Conservation (phyloP, 2,797 vertebrate species). For the Sebastes baramenuke region DNA sequence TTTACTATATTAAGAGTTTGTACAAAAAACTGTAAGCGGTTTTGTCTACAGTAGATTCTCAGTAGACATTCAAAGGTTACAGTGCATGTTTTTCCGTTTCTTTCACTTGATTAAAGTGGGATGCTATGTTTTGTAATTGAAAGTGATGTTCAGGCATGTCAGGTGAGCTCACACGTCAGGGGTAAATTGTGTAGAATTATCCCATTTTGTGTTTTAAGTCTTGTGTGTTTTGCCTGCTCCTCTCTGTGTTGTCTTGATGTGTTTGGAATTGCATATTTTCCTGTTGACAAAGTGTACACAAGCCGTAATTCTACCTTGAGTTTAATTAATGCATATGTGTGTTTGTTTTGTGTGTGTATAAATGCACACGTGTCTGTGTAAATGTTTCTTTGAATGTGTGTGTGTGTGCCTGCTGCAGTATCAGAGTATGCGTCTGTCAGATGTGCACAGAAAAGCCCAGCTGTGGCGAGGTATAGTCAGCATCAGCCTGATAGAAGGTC, state of each 20-base stretch:
- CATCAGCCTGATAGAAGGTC: slow-evolving; percentile 93
- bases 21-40: too few relatives aligned
- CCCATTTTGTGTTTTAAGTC: slow-evolving; percentile 28
- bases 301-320: background rate
- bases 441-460: slow-evolving; percentile 92
- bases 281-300: slow-evolving; percentile 8
- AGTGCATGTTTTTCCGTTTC: background rate
- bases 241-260: slow-evolving; percentile 40
- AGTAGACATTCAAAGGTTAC: background rate
- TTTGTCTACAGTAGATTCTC: too few relatives aligned
- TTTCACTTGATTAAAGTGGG: background rate
- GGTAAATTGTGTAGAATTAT: slow-evolving; percentile 11
- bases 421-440: slow-evolving; percentile 93
- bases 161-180: slow-evolving; percentile 4
- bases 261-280: slow-evolving; percentile 17
- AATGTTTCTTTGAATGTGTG: slow-evolving; percentile 15
- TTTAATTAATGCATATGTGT: slow-evolving; percentile 11
- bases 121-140: background rate
- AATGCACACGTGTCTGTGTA: slow-evolving; percentile 2
- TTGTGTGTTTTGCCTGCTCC: slow-evolving; percentile 41
- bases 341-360: slow-evolving; percentile 13
- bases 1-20: too few relatives aligned
- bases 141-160: slow-evolving; percentile 6
- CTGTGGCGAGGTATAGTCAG: slow-evolving; percentile 98
- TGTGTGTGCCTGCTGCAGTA: slow-evolving; percentile 79